Evolutionary conservation across 1,140 invertebrate genomes (phyloP).

Genomic region (Solenopsis fugax): DNA sequence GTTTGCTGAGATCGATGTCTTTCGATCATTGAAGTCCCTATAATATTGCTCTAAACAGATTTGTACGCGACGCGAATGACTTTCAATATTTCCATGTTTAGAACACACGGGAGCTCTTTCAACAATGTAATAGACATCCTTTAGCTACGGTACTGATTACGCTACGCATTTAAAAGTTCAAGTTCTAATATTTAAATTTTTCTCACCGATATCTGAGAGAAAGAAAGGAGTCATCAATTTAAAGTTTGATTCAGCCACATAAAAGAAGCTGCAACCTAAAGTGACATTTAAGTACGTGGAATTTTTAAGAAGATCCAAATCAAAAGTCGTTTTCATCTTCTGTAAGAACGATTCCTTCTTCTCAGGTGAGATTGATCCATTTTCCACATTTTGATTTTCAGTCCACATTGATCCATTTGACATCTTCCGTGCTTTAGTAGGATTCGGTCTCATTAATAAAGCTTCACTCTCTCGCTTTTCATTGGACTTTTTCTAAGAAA

Average conservation of each 20-base stretch:
- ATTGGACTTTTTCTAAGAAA: neutral
- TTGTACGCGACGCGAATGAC: neutral
- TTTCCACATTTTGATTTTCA: neutral
- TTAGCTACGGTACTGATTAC: conserved; percentile 67
- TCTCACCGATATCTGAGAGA: conserved; percentile 89
- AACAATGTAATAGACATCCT: conserved; percentile 60
- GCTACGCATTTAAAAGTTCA: neutral
- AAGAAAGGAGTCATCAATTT: conserved; percentile 92
- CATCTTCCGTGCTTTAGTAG: neutral
- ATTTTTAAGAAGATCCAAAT: conserved; percentile 89
- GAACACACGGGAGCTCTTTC: conserved; percentile 73
- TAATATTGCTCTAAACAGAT: conserved; percentile 29
- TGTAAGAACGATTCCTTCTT: conserved; percentile 21
- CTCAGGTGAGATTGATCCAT: neutral
- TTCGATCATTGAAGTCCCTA: conserved; percentile 25
- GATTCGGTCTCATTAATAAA: conserved; percentile 22
- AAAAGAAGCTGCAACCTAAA: conserved; percentile 90
- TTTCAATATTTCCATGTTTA: neutral
- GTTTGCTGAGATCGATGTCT: conserved; percentile 31
- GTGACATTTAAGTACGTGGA: conserved; percentile 90
- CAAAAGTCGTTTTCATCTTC: conserved; percentile 87
- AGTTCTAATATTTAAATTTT: neutral
- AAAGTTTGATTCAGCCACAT: conserved; percentile 92
- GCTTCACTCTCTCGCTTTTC: conserved; percentile 15
- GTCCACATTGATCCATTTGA: conserved; percentile 23